These are phyloP conservation scores for Malacoctenus gilli DNA, from an alignment of 2,797 vertebrate genomes.

Conservation along the genomic window DNA sequence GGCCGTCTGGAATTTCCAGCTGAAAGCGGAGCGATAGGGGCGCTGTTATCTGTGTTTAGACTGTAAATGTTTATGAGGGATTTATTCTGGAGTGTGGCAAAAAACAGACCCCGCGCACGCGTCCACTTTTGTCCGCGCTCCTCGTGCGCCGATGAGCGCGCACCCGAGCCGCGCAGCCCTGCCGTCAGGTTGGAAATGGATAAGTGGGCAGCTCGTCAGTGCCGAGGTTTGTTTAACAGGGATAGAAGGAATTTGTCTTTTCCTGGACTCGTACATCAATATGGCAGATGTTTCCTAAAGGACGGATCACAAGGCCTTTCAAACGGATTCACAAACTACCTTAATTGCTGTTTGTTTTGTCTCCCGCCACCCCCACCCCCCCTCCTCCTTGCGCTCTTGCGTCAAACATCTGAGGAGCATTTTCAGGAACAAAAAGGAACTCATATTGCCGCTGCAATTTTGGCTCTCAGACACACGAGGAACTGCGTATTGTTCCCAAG, in stretches of 20 bases:
- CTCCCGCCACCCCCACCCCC: slow-evolving; percentile 30
- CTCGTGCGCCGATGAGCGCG: slow-evolving; percentile 14
- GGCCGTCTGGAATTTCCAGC: slow-evolving; percentile 66
- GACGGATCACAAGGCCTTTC: slow-evolving; percentile 68
- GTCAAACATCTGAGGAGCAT: slow-evolving; percentile 77
- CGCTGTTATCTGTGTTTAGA: slow-evolving; percentile 76
- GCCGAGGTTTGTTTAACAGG: slow-evolving; percentile 65
- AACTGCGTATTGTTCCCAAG: slow-evolving; percentile 69
- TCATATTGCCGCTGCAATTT: slow-evolving; percentile 52
- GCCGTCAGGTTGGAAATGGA: slow-evolving; percentile 23
- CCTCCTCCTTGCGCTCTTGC: slow-evolving; percentile 36
- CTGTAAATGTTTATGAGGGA: slow-evolving; percentile 77
- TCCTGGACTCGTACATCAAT: slow-evolving; percentile 73
- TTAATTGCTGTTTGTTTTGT: slow-evolving; percentile 81
- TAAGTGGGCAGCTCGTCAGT: slow-evolving; percentile 25
- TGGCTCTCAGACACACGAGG: slow-evolving; percentile 59
- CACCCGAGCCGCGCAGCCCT: background rate
- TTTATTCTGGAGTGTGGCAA: slow-evolving; percentile 72
- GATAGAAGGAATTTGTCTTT: slow-evolving; percentile 75
- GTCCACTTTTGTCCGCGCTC: slow-evolving; percentile 18
- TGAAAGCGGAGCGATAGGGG: slow-evolving; percentile 64
- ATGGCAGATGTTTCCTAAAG: slow-evolving; percentile 81
- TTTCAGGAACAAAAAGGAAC: slow-evolving; percentile 76
- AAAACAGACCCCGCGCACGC: too few relatives aligned
- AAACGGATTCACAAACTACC: slow-evolving; percentile 70